Base-by-base conservation (phyloP, 2,888 invertebrate species). In the Calameuta idolon region DNA sequence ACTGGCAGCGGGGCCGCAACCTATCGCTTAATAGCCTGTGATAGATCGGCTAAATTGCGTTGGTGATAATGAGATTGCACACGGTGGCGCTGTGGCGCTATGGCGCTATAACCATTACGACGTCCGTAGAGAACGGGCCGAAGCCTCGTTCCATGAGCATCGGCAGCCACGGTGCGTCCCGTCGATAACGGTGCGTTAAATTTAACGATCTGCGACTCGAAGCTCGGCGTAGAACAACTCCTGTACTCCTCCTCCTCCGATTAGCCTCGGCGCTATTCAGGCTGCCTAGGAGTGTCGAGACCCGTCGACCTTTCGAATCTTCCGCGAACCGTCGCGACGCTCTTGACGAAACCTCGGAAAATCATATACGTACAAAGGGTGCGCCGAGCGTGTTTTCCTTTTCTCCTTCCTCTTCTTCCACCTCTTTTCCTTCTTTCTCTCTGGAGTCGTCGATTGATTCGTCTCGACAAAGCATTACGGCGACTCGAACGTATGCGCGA, bases 41-140 rank as follows among this genome's bases (percentile, higher is more conserved):
- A 91, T 91, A 91, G 91, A 91, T 91, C 90, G 91, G 90, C 87
- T 90, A 91, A 91, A 91, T 91, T 91, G 91, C 91, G 90, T 91
- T 88, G 90, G 89, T 89, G 91, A 91, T 91, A 91, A 91, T 91
- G 90, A 91, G 91, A 91, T 91, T 91, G 91, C 91, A 90, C 90
- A 89, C 90, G 91, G 90, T 89, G 90, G 90, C 88, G 40, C 15
- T 40, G 15, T 37, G 15, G 12, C 12, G 90, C 90, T 89, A 15
- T 40, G 40, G 15, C 1, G 90, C 91, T 89, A 90, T 91, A 91
- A 90, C 90, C 90, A 90, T 90, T 91, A 90, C 88, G 90, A 86
- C 84, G 86, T 84, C 86, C 86, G 87, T 85, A 84, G 87, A 87
- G 83, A 83, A 85, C 34, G 76, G 77, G 69, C 15, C 77, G 83